Evolutionary conservation across 1,140 invertebrate genomes (phyloP), one percentile per base, ranked within the genome.

Genomic region (Drosophila hydei): DNA sequence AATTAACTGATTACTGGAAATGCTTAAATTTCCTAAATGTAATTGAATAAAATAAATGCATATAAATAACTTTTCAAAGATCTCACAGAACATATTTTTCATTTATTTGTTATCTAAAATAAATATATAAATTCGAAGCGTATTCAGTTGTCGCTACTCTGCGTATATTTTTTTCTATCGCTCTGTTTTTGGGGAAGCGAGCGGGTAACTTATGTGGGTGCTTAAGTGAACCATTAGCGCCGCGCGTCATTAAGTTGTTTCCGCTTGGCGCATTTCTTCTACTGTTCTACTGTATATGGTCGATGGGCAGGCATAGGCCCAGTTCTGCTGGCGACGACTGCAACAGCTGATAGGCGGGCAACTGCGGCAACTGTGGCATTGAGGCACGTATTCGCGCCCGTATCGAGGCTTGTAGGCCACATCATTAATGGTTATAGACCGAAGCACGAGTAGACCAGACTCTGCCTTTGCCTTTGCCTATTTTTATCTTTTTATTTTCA

Each of bases 211-310:
- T 88, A 88, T 88, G 83, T 88, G 83, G 83, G 84, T 88, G 83
- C 78, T 88, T 88, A 88, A 88, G 83, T 88, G 83, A 88, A 88
- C 83, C 84, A 88, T 88, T 88, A 88, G 83, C 83, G 83, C 83
- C 83, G 83, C 78, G 83, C 83, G 83, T 88, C 83, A 88, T 88
- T 88, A 88, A 88, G 84, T 88, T 88, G 83, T 88, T 88, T 88
- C 83, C 83, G 83, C 83, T 88, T 88, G 78, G 84, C 78, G 75
- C 75, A 89, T 77, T 88, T 79, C 81, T 83, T 76, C 62, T 47
- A 75, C 83, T 87, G 83, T 83, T 88, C 60, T 16, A 42, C n/a
- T 23, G 19, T 14, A 8, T 16, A 33, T n/a, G 16, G 14, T 30
- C 14, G 16, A 18, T 52, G 18, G 50, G 50, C 30, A 14, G 33